Evolutionary conservation across 2,113 vertebrate genomes (phyloP), one percentile per base, ranked within the genome.

Genomic region (Odobenus rosmarus): DNA sequence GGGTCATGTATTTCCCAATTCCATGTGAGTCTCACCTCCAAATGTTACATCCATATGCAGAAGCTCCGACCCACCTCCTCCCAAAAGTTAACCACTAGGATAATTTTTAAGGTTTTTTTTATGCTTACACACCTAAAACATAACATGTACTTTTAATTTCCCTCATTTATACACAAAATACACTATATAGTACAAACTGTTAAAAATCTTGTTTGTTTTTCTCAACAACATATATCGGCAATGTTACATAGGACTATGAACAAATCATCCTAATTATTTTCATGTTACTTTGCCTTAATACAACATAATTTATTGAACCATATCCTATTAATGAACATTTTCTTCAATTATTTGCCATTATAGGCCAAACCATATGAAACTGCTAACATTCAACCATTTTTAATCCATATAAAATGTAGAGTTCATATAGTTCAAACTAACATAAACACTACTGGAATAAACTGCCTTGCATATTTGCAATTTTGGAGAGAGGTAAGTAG

Each of bases 181-280:
- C 6, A 76, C 18, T 46, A 85, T 39, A 84, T 64, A n/a, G 4
- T 69, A 36, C 4, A n/a, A 12, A 33, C 59, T 53, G 36, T 53
- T 67, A 88, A 88, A 82, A 72, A 51, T 33, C 53, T 33, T 88
- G 14, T 18, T 92, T 59, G 7, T 67, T 24, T 53, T 26, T 12
- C 4, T 19, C 24, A 0, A 3, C 3, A 92, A 23, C 39, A 72
- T 79, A 16, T 57, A 42, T 42, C 91, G 33, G 33, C 1, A 88
- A 71, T 82, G 3, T 64, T 71, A 51, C 19, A 71, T 33, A 28
- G 59, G 12, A 9, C 1, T 77, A 51, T 49, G 31, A 88, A 49
- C 14, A 88, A 36, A 51, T 69, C 36, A 28, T 57, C 46, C 84
- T 94, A 57, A 88, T 76, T 94, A 84, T 71, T 87, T 92, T 85